These are phyloP conservation scores for Acleris emargana DNA, from an alignment of 2,888 invertebrate species.

Conservation along the genomic window DNA sequence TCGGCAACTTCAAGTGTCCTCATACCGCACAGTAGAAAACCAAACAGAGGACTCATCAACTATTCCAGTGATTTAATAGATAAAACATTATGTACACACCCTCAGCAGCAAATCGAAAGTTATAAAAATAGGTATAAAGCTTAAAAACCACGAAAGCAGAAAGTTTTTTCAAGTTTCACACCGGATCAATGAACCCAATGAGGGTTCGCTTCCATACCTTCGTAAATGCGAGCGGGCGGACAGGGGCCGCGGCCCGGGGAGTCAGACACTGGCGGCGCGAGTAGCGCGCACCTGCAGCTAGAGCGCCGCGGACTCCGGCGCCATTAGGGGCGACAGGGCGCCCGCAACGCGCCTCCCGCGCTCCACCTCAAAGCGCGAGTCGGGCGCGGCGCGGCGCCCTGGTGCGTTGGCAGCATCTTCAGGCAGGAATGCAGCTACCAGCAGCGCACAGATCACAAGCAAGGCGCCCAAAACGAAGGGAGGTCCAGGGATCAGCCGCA, in stretches of 20 bases:
- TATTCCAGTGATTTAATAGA: slow-evolving; percentile 62
- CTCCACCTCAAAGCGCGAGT: slow-evolving; percentile 92
- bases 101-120: slow-evolving; percentile 56
- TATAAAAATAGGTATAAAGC: slow-evolving; percentile 73
- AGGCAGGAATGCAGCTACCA: slow-evolving; percentile 95
- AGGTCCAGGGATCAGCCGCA: slow-evolving; percentile 96
- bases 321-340: slow-evolving; percentile 91
- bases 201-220: slow-evolving; percentile 71
- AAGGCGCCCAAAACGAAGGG: slow-evolving; percentile 99
- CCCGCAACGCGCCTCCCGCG: slow-evolving; percentile 90
- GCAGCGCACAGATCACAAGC: slow-evolving; percentile 96
- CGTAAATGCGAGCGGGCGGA: slow-evolving; percentile 61
- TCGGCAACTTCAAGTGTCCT: not conserved
- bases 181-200: slow-evolving; percentile 56
- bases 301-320: slow-evolving; percentile 89
- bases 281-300: slow-evolving; percentile 79
- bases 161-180: slow-evolving; percentile 54
- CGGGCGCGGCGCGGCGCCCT: slow-evolving; percentile 83
- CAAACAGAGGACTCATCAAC: slow-evolving; percentile 55
- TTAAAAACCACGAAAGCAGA: slow-evolving; percentile 64
- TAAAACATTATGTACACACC: slow-evolving; percentile 67
- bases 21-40: slow-evolving; percentile 41
- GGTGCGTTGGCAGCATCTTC: slow-evolving; percentile 81
- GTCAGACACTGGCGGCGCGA: slow-evolving; percentile 77
- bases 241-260: slow-evolving; percentile 47